Evolutionary conservation across 2,113 vertebrate species (phyloP).

Genomic region (Microcebus jonahi): DNA sequence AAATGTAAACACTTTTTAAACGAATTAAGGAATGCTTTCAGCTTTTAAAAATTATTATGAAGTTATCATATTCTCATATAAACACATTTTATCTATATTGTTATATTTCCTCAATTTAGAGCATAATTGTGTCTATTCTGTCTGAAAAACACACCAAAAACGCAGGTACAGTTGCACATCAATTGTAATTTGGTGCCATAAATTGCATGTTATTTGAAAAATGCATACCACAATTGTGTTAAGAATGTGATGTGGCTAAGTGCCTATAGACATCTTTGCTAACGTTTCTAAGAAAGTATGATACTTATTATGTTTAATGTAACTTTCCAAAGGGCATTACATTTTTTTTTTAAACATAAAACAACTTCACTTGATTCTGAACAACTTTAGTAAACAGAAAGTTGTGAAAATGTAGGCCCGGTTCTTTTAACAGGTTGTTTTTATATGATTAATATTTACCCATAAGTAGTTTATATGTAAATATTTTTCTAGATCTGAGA

Average conservation of each 20-base stretch:
- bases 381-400: slow-evolving; percentile 63
- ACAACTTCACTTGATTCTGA: slow-evolving; percentile 60
- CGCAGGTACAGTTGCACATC: slow-evolving; percentile 53
- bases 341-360: slow-evolving; percentile 1
- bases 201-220: slow-evolving; percentile 70
- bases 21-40: slow-evolving; percentile 41
- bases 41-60: slow-evolving; percentile 1
- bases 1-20: slow-evolving; percentile 35
- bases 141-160: slow-evolving; percentile 49
- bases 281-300: slow-evolving; percentile 64
- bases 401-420: slow-evolving; percentile 59
- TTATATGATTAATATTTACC: slow-evolving; percentile 61
- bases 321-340: slow-evolving; percentile 49
- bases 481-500: slow-evolving; percentile 59
- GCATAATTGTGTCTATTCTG: slow-evolving; percentile 45
- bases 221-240: slow-evolving; percentile 65
- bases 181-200: slow-evolving; percentile 46
- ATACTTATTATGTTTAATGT: slow-evolving; percentile 61
- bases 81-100: slow-evolving; percentile 49
- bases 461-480: slow-evolving; percentile 39
- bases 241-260: slow-evolving; percentile 67
- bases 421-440: slow-evolving; percentile 60
- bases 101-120: slow-evolving; percentile 45
- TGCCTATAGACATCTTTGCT: slow-evolving; percentile 64
- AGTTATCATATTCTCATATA: slow-evolving; percentile 26